Evolutionary conservation across 2,113 vertebrate species (phyloP).

Genomic region (Amphiprion ocellaris): DNA sequence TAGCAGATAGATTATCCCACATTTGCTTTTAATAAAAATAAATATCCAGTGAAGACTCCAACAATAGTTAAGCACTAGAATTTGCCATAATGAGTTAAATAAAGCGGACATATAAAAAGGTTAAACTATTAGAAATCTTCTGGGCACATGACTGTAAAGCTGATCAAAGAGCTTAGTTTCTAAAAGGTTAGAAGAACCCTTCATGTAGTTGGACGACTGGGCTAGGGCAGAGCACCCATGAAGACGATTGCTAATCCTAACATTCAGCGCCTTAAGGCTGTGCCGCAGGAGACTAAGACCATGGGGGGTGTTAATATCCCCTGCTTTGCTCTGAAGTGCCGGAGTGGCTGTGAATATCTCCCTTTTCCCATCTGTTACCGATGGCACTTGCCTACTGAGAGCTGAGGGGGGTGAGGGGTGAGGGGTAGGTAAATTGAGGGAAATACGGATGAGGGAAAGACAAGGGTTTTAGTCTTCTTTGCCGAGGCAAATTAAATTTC

Average conservation of each 20-base stretch:
- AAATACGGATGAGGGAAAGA: conserved; percentile 28
- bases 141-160: conserved; percentile 8
- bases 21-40: neutral
- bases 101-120: conserved; percentile 41
- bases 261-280: conserved; percentile 54
- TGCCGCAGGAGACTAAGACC: conserved; percentile 49
- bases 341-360: conserved; percentile 76
- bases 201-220: conserved; percentile 36
- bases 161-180: conserved; percentile 46
- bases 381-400: conserved; percentile 43
- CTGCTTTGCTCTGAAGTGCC: conserved; percentile 59
- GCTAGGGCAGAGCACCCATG: conserved; percentile 26
- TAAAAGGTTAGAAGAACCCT: conserved; percentile 41
- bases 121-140: conserved; percentile 46
- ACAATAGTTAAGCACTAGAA: neutral
- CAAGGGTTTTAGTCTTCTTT: conserved; percentile 57
- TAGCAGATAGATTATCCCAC: conserved; percentile 6
- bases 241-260: conserved; percentile 61
- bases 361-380: conserved; percentile 77
- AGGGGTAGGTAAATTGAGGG: conserved; percentile 19
- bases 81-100: conserved; percentile 21
- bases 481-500: conserved; percentile 73
- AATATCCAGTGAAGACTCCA: conserved; percentile 5
- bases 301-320: conserved; percentile 71
- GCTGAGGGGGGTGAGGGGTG: conserved; percentile 13